Conservation (phyloP, 30 jellyfish, hydroid and myxozoan species). For the Hydra vulgaris region DNA sequence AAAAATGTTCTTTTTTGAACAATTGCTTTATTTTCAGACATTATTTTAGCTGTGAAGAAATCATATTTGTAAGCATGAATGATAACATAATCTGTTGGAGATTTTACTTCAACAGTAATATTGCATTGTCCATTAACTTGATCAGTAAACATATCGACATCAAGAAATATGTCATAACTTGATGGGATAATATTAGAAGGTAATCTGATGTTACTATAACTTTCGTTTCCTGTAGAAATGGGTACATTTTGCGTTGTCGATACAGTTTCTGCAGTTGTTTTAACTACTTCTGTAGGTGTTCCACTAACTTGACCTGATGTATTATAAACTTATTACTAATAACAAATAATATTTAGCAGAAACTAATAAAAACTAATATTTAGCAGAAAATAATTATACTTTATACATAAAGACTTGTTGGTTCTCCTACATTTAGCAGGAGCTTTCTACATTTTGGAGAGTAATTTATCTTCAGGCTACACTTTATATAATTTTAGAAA, state of each 20-base stretch:
- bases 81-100: constrained; percentile 37
- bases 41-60: not conserved
- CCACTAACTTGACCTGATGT: not conserved
- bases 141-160: constrained; percentile 40
- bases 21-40: not conserved
- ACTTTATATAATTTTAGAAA: too few species aligned
- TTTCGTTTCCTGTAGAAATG: constrained; percentile 27
- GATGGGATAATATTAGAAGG: constrained; percentile 49
- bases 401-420: too few species aligned
- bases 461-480: too few species aligned
- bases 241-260: constrained; percentile 8
- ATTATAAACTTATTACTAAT: too few species aligned
- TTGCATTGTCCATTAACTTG: constrained; percentile 39
- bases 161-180: constrained; percentile 52
- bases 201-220: constrained; percentile 46
- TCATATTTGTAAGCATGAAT: constrained; percentile 31
- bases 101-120: constrained; percentile 23
- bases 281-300: not conserved
- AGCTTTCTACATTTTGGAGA: too few species aligned
- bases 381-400: too few species aligned
- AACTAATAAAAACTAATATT: too few species aligned
- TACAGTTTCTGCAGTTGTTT: not conserved
- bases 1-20: constrained; percentile 28
- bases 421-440: too few species aligned
- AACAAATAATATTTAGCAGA: not conserved